A percentile compares a stretch with the other conserved stretches of the same genome.
phyloP scores from a whole-genome alignment of 1,140 invertebrate species.

The Pseudoatta argentina region DNA sequence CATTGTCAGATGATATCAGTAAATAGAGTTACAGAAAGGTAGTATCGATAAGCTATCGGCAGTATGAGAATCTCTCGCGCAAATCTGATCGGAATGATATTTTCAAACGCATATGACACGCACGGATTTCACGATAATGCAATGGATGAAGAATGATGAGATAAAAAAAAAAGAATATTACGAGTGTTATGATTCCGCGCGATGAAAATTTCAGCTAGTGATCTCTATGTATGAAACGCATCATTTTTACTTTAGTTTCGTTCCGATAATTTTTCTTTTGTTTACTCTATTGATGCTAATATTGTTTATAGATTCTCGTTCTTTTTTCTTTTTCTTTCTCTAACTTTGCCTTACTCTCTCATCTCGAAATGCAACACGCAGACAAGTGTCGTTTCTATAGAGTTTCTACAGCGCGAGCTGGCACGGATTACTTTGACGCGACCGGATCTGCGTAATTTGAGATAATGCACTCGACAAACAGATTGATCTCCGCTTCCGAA shows the following conservation, averaged over 20 bases:
- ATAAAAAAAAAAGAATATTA: slow-evolving; percentile 1
- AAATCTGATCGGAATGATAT: not conserved
- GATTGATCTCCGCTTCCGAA: slow-evolving; percentile 58
- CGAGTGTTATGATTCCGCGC: not conserved
- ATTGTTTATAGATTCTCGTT: not conserved
- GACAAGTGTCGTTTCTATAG: slow-evolving; percentile 14
- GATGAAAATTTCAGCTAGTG: not conserved
- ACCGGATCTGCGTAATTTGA: slow-evolving; percentile 61
- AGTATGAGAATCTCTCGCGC: slow-evolving; percentile 11
- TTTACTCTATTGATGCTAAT: slow-evolving; percentile 3
- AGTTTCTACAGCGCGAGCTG: slow-evolving; percentile 16
- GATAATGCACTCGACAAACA: slow-evolving; percentile 57
- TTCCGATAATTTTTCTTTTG: slow-evolving; percentile 5
- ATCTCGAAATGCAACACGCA: slow-evolving; percentile 1
- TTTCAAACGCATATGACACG: not conserved
- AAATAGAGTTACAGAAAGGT: slow-evolving; percentile 5
- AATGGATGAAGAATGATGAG: not conserved
- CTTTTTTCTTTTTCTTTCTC: not conserved
- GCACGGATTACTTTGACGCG: slow-evolving; percentile 49
- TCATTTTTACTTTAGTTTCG: slow-evolving; percentile 52
- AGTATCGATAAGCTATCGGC: slow-evolving; percentile 2
- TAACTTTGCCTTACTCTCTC: not conserved
- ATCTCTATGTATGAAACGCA: slow-evolving; percentile 51
- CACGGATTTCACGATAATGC: slow-evolving; percentile 21
- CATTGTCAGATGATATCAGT: not conserved